Percentiles rank a stretch among this genome's conserved stretches.
Conservation (phyloP, 2,113 vertebrate species). For the Dicrurus megarhynchus region DNA sequence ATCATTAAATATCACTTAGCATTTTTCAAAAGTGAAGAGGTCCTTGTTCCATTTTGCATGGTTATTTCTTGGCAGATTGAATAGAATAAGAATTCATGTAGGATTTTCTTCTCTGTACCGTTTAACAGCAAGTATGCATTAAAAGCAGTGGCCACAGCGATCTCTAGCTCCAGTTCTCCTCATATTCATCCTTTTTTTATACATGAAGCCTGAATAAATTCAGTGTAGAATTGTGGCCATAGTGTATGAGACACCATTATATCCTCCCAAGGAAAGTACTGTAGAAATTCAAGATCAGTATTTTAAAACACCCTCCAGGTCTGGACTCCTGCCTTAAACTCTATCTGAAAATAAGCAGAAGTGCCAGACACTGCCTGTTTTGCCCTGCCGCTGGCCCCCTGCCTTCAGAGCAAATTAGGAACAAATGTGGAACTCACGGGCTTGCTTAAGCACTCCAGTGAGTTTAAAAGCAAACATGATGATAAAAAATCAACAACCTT, state of each 20-base stretch:
- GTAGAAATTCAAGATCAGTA: slow-evolving; percentile 5
- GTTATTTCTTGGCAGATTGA: background rate
- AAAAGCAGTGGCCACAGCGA: background rate
- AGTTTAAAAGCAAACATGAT: slow-evolving; percentile 15
- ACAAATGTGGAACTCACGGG: slow-evolving; percentile 25
- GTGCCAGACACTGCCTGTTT: slow-evolving; percentile 35
- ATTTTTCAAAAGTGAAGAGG: background rate
- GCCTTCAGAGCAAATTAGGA: slow-evolving; percentile 52
- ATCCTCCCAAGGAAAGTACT: background rate
- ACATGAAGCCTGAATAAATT: background rate
- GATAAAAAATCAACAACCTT: slow-evolving; percentile 23
- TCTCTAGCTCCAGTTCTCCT: background rate
- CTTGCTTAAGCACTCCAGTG: background rate
- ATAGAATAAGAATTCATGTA: background rate
- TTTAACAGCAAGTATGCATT: background rate
- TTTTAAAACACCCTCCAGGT: slow-evolving; percentile 15
- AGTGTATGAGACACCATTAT: background rate
- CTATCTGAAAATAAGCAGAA: slow-evolving; percentile 51
- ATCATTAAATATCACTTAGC: background rate
- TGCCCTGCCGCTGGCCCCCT: background rate
- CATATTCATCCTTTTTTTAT: background rate
- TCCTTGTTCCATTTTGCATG: background rate
- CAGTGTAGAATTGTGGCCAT: background rate
- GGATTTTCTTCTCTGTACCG: background rate
- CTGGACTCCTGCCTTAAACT: slow-evolving; percentile 26